These are phyloP conservation scores for Drosophila watanabei DNA, from an alignment of 1,140 invertebrate species.

Conservation along the genomic window DNA sequence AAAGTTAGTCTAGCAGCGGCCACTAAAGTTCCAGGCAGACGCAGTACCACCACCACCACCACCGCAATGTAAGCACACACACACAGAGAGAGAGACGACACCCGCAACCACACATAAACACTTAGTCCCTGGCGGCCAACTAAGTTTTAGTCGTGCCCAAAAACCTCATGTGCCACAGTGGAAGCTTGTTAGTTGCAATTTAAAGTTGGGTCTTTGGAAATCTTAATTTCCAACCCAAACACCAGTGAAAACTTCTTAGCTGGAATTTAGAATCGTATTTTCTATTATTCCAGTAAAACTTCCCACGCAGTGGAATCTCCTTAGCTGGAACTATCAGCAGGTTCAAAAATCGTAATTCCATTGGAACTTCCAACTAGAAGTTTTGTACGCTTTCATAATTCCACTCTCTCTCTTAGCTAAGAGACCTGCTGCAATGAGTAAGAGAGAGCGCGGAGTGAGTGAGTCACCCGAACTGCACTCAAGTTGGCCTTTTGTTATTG, in stretches of 20 bases:
- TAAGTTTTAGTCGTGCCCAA: slow-evolving; percentile 48
- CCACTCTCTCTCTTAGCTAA: slow-evolving; percentile 50
- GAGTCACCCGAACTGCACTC: slow-evolving; percentile 66
- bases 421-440: slow-evolving; percentile 10
- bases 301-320: too few relatives aligned
- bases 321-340: too few relatives aligned
- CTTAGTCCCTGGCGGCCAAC: slow-evolving; percentile 40
- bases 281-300: too few relatives aligned
- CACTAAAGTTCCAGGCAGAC: slow-evolving; percentile 72
- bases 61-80: slow-evolving; percentile 33
- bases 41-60: slow-evolving; percentile 15
- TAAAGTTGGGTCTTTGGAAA: too few relatives aligned
- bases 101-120: slow-evolving; percentile 27
- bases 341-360: too few relatives aligned
- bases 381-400: not conserved
- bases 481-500: slow-evolving; percentile 68
- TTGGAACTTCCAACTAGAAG: not conserved
- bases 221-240: too few relatives aligned
- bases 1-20: slow-evolving; percentile 77
- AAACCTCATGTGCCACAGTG: slow-evolving; percentile 23
- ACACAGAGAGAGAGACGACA: not conserved
- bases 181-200: not conserved
- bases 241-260: too few relatives aligned
- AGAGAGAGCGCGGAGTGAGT: not conserved
- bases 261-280: too few relatives aligned